These are phyloP conservation scores for Apotomis turbidana DNA, from an alignment of 2,888 invertebrate species.

Conservation along the genomic window DNA sequence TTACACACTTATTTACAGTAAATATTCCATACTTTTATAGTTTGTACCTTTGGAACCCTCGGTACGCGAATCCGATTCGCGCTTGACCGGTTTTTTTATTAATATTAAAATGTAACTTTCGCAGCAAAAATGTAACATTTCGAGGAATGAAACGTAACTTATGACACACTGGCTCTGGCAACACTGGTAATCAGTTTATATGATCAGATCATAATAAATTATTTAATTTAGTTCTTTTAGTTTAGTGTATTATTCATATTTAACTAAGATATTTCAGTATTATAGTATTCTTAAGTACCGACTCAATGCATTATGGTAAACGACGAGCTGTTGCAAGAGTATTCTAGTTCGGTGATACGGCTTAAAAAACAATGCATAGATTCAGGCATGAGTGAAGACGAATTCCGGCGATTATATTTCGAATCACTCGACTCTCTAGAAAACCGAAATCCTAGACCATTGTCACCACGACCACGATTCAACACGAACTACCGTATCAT, in stretches of 20 bases:
- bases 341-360: conserved; percentile 83
- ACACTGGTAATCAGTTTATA: background rate
- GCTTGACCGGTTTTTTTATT: no score
- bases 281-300: background rate
- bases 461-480: conserved; percentile 8
- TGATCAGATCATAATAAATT: background rate
- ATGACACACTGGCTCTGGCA: no score
- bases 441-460: conserved; percentile 44
- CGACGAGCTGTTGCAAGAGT: conserved; percentile 58
- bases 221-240: background rate
- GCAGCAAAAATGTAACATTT: no score
- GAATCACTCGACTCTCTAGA: conserved; percentile 71
- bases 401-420: conserved; percentile 85
- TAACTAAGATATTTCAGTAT: background rate
- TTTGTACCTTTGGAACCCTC: no score
- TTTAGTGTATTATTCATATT: background rate
- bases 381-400: conserved; percentile 84
- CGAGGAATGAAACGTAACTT: no score
- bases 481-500: conserved; percentile 49
- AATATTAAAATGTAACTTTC: no score
- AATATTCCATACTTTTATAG: no score
- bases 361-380: conserved; percentile 84
- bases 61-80: no score
- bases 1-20: no score
- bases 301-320: conserved; percentile 50